Evolutionary conservation across 2,797 vertebrate species (phyloP), one percentile per base, ranked within the genome.

Genomic region (Enteromius treurensis): DNA sequence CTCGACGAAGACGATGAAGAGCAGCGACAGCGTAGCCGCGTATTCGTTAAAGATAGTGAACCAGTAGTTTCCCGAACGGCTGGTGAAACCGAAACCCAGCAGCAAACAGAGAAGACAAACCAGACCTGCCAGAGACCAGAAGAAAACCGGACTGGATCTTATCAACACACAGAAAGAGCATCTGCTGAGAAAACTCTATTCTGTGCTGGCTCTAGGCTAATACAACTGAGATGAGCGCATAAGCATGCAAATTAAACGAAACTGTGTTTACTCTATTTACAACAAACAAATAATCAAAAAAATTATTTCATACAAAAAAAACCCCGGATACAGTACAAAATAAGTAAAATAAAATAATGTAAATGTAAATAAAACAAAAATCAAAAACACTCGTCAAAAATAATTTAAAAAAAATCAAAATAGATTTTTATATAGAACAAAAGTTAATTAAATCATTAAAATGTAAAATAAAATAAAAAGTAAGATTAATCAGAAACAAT

Each of bases 1-100:
- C 90, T 99, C 98, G 2, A 96, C 91, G 86, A 98, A 93, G n/a
- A 97, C 97, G 0, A 99, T 95, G 84, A 98, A 94, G 86, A 99
- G 94, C 88, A 98, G 91, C 0, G 97, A 96, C 78, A 98, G 95
- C 0, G 95, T 96, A 84, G 96, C 96, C 0, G 94, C 95, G 0
- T 97, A 99, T 87, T 99, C 97, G 0, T 99, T 99, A 91, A 99
- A 98, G 53, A 99, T 96, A 87, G 95, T 94, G 77, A 99, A 97
- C 97, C 97, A 98, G 82, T 99, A 99, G 89, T 94, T 99, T 11
- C 97, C 97, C 0, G 97, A 92, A 0, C 94, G 90, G 73, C 93
- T 92, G 86, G 97, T 98, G 92, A 99, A 98, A 86, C 95, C 90
- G 0, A 99, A 87, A 67, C 97, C 96, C 0, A 98, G 86, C 37